Evolutionary conservation across 1,140 invertebrate species (phyloP).

Genomic region (Ceratina australensis): DNA sequence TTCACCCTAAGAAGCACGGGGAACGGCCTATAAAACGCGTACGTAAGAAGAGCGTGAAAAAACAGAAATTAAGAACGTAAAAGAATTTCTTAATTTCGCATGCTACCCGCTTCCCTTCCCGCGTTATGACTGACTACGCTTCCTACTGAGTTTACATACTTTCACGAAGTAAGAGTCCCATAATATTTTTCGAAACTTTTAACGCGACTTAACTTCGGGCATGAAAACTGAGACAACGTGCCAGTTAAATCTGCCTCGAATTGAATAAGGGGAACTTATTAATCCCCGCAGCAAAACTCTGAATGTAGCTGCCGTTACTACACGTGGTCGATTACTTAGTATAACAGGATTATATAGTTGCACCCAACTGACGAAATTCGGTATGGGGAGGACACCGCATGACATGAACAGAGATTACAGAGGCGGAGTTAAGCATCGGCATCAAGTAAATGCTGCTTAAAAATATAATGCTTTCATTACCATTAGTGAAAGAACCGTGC

Average conservation of each 20-base stretch:
- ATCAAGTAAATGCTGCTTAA: conserved; percentile 41
- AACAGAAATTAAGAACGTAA: not conserved
- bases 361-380: conserved; percentile 11
- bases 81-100: not conserved
- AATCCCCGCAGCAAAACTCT: conserved; percentile 18
- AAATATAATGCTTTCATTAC: conserved; percentile 62
- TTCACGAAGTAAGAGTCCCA: not conserved
- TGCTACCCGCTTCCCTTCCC: not conserved
- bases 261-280: not conserved
- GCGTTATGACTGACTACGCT: not conserved
- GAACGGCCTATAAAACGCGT: not conserved
- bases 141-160: not conserved
- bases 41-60: not conserved
- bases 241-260: no score
- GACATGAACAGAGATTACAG: conserved; percentile 10
- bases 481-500: no score
- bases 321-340: not conserved
- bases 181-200: no score
- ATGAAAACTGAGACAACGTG: no score
- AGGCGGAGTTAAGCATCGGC: conserved; percentile 18
- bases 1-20: no score
- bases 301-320: not conserved
- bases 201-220: no score
- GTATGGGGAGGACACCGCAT: conserved; percentile 30
- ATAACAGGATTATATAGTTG: conserved; percentile 18